A percentile compares a stretch with the other conserved stretches of the same genome.
phyloP scores from a whole-genome alignment of 92 coral and sea anemone genomes.

The Diadumene lineata region DNA sequence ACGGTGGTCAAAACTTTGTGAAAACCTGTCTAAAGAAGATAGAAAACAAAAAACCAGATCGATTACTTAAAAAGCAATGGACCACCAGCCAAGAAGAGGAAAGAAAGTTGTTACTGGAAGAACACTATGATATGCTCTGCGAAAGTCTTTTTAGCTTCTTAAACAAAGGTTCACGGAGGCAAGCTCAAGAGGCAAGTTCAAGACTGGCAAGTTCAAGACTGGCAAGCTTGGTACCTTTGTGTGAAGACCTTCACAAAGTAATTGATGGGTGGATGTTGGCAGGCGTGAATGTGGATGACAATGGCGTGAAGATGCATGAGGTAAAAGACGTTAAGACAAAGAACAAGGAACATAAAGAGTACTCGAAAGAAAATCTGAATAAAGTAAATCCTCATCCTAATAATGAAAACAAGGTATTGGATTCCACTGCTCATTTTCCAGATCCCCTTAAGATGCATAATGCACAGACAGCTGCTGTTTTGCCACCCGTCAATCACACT shows the following conservation, averaged over 20 bases:
- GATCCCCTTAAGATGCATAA: background rate
- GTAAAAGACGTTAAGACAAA: background rate
- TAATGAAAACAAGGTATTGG: slow-evolving; percentile 17
- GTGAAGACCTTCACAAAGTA: background rate
- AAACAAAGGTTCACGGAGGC: background rate
- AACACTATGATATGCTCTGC: background rate
- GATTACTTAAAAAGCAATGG: slow-evolving; percentile 5
- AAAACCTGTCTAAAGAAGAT: background rate
- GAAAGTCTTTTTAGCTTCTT: background rate
- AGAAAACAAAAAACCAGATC: background rate
- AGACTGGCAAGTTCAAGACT: too few species aligned
- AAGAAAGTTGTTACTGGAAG: background rate
- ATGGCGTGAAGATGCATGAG: background rate
- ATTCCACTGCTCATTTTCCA: slow-evolving; percentile 19
- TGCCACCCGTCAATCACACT: slow-evolving; percentile 14
- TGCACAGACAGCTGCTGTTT: slow-evolving; percentile 16
- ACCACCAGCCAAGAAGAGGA: background rate
- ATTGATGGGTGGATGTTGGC: background rate
- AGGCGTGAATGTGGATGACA: background rate
- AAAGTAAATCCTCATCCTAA: slow-evolving; percentile 55
- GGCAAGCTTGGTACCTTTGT: background rate
- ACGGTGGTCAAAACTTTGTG: background rate
- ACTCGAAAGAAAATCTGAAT: slow-evolving; percentile 20
- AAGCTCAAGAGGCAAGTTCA: too few species aligned
- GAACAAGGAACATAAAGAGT: background rate